Evolutionary conservation across 2,113 vertebrate species (phyloP).

Genomic region (Ariopsis seemanni): DNA sequence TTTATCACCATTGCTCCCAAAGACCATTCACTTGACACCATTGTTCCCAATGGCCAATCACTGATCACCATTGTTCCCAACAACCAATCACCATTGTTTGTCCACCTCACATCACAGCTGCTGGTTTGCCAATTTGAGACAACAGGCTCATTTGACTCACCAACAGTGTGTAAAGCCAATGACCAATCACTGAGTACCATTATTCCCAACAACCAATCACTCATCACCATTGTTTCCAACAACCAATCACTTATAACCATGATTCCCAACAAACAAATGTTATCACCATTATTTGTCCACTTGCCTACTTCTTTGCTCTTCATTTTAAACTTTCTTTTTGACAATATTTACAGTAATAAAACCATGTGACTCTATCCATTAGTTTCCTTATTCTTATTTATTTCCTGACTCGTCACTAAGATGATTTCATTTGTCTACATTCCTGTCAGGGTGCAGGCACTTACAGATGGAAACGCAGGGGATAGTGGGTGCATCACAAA

Average conservation of each 20-base stretch:
- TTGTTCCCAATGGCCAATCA: not conserved
- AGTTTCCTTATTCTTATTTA: not conserved
- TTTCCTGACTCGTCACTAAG: not conserved
- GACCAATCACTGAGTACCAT: too few species aligned
- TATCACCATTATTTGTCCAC: not conserved
- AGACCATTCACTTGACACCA: not conserved
- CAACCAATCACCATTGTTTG: not conserved
- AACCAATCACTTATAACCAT: not conserved
- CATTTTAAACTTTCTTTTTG: not conserved
- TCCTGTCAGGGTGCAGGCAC: not conserved
- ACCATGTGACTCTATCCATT: not conserved
- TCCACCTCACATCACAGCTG: too few species aligned
- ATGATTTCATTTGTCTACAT: not conserved
- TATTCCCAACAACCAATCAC: not conserved
- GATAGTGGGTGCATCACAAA: too few species aligned
- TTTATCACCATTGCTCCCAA: not conserved
- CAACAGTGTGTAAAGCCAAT: not conserved
- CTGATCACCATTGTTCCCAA: not conserved
- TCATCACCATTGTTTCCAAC: not conserved
- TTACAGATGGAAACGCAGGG: too few species aligned
- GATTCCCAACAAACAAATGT: not conserved
- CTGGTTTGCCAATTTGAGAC: too few species aligned
- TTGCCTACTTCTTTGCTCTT: not conserved
- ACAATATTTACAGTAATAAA: not conserved
- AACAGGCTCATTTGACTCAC: not conserved